A percentile compares a stretch with the other conserved stretches of the same genome.
These are phyloP conservation scores for Helarctos malayanus DNA, from an alignment of 2,797 vertebrate species.

Conservation along the genomic window DNA sequence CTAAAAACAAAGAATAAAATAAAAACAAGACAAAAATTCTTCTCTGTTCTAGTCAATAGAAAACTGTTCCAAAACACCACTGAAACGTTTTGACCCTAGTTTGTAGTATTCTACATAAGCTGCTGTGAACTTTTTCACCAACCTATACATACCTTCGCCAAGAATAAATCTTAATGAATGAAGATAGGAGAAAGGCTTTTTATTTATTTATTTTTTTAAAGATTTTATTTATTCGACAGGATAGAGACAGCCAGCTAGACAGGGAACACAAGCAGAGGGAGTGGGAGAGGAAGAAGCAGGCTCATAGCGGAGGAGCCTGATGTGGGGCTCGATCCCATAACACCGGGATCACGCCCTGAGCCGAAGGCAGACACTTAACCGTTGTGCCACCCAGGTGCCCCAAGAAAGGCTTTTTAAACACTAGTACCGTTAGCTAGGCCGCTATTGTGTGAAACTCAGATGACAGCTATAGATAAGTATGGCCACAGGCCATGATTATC, in stretches of 20 bases:
- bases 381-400: too few relatives aligned
- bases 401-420: neutral
- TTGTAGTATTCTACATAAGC: neutral
- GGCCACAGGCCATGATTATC: neutral
- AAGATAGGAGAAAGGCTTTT: neutral
- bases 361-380: too few relatives aligned
- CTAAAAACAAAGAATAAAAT: slow-evolving; percentile 32
- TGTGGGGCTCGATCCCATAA: too few relatives aligned
- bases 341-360: too few relatives aligned
- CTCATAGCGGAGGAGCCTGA: too few relatives aligned
- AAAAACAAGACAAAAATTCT: slow-evolving; percentile 10
- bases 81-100: neutral
- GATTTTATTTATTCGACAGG: too few relatives aligned
- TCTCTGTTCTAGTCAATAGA: neutral
- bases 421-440: neutral
- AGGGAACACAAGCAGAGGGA: too few relatives aligned
- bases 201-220: neutral
- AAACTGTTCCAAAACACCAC: neutral
- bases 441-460: neutral
- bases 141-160: neutral
- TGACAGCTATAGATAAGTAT: neutral
- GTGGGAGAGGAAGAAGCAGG: too few relatives aligned
- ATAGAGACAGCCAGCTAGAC: too few relatives aligned
- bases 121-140: neutral
- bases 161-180: neutral